Percentiles rank a stretch among this genome's conserved stretches.
phyloP scores from a whole-genome alignment of 2,888 invertebrate genomes.

The Seladonia tumulorum region DNA sequence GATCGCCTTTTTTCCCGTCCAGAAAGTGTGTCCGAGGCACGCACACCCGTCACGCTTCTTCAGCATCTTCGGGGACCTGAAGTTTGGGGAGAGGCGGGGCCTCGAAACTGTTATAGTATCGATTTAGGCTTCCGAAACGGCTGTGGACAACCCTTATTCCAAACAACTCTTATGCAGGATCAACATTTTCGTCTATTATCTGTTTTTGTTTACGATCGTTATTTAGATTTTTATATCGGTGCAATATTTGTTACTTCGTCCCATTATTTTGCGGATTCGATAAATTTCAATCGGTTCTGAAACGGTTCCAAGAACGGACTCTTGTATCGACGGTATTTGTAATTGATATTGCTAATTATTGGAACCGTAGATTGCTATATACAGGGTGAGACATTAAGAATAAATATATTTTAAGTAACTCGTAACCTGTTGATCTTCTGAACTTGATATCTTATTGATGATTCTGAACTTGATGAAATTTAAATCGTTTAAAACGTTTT shows the following conservation, averaged over 20 bases:
- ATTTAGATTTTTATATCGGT: too few species aligned
- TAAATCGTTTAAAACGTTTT: too few species aligned
- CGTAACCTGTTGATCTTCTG: too few species aligned
- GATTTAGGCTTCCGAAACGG: neutral
- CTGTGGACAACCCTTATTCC: neutral
- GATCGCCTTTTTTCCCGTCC: constrained; percentile 75
- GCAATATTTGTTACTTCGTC: neutral
- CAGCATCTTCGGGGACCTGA: neutral
- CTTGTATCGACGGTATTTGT: neutral
- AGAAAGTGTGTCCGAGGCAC: constrained; percentile 22
- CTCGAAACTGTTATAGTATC: neutral
- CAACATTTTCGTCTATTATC: neutral
- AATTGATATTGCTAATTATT: neutral
- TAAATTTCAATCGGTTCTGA: neutral
- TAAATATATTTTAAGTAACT: too few species aligned
- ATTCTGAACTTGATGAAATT: too few species aligned
- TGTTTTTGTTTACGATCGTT: too few species aligned
- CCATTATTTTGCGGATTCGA: neutral
- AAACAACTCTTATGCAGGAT: neutral
- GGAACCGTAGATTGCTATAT: neutral
- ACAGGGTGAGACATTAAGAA: neutral
- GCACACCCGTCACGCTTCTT: constrained; percentile 6
- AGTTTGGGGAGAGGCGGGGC: constrained; percentile 2
- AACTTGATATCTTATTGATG: too few species aligned
- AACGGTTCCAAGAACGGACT: neutral